Evolutionary conservation across 2,888 invertebrate genomes (phyloP), one percentile per base, ranked within the genome.

Genomic region (Acanthosepion lycidas): DNA sequence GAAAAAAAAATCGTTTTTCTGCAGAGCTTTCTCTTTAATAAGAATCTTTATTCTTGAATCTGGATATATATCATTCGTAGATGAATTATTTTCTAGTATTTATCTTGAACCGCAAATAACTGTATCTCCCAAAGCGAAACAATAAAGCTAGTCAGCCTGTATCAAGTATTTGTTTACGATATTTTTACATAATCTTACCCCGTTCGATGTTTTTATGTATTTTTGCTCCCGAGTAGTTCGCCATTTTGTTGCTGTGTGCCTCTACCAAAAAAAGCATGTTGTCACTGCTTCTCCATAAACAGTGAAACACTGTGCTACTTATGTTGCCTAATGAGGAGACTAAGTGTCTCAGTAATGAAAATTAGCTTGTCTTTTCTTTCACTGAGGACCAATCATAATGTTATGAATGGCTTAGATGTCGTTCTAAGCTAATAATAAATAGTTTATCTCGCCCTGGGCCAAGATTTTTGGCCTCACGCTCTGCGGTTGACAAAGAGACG

Each of bases 321-420:
- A 15, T 78, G 78, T 78, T n/a, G 78, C 12, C n/a, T 78, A 78
- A 78, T 78, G n/a, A 78, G 33, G n/a, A 78, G n/a, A n/a, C 78
- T 78, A n/a, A 33, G n/a, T n/a, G 78, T n/a, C 78, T n/a, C n/a
- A 78, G 33, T 78, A 33, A 78, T 33, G 33, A 33, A 33, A 78
- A 78, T n/a, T 33, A 78, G 8, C 12, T 78, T n/a, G n/a, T 23
- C n/a, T 78, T 33, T 78, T 28, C n/a, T 78, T 78, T 78, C n/a
- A 78, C n/a, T 78, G 28, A 1, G 18, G 78, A 33, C 78, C 78
- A 33, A 78, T 78, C 78, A 78, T 78, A n/a, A 78, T n/a, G 78
- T 78, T 78, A 78, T 78, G 78, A 78, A 78, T 8, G n/a, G n/a
- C n/a, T n/a, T 78, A 78, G 78, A 78, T n/a, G 78, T 78, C 78